These are phyloP conservation scores for Sebastes goodei DNA, from an alignment of 2,797 vertebrate species.

Conservation along the genomic window DNA sequence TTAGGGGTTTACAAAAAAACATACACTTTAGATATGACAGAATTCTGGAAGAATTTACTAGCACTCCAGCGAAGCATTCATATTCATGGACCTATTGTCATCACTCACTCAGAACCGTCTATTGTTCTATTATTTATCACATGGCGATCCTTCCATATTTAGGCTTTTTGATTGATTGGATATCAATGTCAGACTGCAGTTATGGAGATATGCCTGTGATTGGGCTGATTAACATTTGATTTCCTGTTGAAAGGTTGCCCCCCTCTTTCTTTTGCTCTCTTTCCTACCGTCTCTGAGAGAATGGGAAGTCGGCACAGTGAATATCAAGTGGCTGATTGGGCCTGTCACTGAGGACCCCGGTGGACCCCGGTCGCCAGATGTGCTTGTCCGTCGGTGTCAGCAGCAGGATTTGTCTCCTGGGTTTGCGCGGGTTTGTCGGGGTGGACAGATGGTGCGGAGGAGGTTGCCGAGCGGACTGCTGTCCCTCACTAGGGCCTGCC, in stretches of 20 bases:
- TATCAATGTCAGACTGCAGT: constrained; percentile 66
- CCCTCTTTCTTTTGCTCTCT: constrained; percentile 3
- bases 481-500: constrained; percentile 70
- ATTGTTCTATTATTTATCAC: constrained; percentile 49
- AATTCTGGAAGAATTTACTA: constrained; percentile 5
- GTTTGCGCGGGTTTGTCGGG: constrained; percentile 53
- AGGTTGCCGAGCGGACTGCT: constrained; percentile 46
- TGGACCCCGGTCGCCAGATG: constrained; percentile 69
- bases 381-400: constrained; percentile 67
- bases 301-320: constrained; percentile 57
- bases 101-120: constrained; percentile 39
- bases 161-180: constrained; percentile 60
- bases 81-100: constrained; percentile 36
- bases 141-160: constrained; percentile 55
- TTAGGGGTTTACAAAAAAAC: background rate
- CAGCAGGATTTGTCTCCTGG: constrained; percentile 62
- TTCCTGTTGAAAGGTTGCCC: constrained; percentile 56
- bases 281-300: constrained; percentile 18
- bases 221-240: constrained; percentile 77
- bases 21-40: background rate
- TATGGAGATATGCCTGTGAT: constrained; percentile 62
- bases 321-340: constrained; percentile 74
- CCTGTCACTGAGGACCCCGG: constrained; percentile 64
- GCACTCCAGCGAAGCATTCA: constrained; percentile 1
- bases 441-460: constrained; percentile 64